Base-by-base conservation (phyloP, 2,888 invertebrate species). In the Biston betularia region DNA sequence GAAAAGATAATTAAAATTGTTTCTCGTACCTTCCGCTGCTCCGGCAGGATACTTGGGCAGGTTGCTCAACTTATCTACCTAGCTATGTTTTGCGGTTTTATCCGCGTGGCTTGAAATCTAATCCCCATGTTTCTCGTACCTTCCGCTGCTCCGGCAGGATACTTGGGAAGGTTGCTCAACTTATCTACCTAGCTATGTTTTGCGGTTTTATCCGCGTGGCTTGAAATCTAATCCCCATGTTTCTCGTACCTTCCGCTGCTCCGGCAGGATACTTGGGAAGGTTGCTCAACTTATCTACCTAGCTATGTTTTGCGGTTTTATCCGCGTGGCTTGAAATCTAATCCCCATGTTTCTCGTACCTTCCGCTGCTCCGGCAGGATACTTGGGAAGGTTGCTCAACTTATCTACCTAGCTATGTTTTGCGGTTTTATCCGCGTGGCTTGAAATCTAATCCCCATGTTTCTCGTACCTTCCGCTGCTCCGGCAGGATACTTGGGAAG, bases 1-100 rank as follows among this genome's bases (percentile, higher is more conserved):
- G 55, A 59, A 60, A 60, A 44, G 65, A 55, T 65, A 65, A 60
- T 65, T 65, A 60, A 50, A 65, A 59, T 65, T 65, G 59, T 59
- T 59, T 44, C 44, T 33, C 56, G 11, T 56, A 45, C 56, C 54
- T 54, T 54, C 42, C 24, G 42, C 33, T 14, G 6, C 5, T 4
- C 7, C 4, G 5, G 7, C 8, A 35, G 24, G 9, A 44, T 42
- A 24, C 54, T 54, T 54, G 48, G 24, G 6, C 15, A 38, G 6
- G 38, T 56, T 56, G 34, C n/a, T 1, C 2, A 8, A 45, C 14
- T 7, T 6, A n/a, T 4, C 6, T 44, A 12, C 1, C 38, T 38
- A 38, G 9, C 38, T 38, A 8, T 38, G 6, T 6, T 38, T 6
- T 38, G 6, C 9, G 38, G 9, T 38, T 38, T 4, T 6, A 6